Base-by-base conservation (phyloP, 2,797 vertebrate genomes). In the Tarsius wallacei region DNA sequence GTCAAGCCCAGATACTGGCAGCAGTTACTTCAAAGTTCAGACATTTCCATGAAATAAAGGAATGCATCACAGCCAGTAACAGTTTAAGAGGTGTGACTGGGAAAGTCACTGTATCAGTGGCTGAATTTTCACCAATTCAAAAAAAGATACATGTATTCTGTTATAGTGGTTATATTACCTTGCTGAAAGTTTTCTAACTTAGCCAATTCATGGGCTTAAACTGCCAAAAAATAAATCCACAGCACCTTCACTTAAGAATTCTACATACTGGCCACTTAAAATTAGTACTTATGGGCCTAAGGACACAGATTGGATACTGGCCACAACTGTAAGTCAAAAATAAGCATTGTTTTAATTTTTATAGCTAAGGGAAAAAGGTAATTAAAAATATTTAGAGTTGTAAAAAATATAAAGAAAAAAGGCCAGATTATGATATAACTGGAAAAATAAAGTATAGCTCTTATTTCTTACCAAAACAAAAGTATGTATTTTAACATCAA, bases 321-420 rank as follows among this genome's bases (percentile, higher is more conserved):
- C 53, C 89, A 97, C 59, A 83, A 94, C 80, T 91, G 97, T 93
- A 97, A 97, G 61, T 94, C 80, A 94, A 96, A 96, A 97, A 87
- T 81, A 96, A 53, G 11, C 82, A 94, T 95, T 64, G 80, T 81
- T 93, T 97, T 66, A n/a, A 91, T 87, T 86, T 97, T 89, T 96
- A 93, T 93, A 70, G 47, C 26, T 76, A 89, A 93, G 91, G 26
- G 63, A 87, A 88, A 74, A 81, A 84, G 81, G n/a, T 81, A 94
- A 87, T 63, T 87, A 66, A 78, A 91, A 94, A 86, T 53, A 95
- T 12, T 87, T 83, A 71, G 66, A 87, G 61, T 66, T 97, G 33
- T 83, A 42, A 95, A 81, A 96, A 95, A 81, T 26, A 21, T 53
- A 70, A 93, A 95, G 73, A 73, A 73, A 94, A 93, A 92, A 78